Evolutionary conservation across 1,140 invertebrate genomes (phyloP).

Genomic region (Rhynchophorus ferrugineus): DNA sequence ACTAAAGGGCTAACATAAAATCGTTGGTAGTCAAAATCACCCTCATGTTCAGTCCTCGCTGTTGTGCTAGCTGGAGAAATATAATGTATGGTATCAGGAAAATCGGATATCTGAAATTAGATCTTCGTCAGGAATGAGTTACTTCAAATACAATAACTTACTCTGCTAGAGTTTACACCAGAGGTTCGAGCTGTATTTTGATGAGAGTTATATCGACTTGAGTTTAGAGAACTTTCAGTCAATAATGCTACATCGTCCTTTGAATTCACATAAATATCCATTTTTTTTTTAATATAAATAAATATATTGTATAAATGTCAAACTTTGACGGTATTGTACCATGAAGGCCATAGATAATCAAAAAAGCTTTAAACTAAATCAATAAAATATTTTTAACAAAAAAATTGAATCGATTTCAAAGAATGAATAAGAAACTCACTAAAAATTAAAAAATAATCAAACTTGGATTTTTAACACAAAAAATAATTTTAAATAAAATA

Average conservation of each 20-base stretch:
- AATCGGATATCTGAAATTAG: slow-evolving; percentile 1
- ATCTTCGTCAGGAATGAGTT: not conserved
- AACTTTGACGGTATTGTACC: too few species aligned
- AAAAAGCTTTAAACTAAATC: too few species aligned
- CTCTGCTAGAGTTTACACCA: not conserved
- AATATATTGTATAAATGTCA: too few species aligned
- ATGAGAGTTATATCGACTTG: not conserved
- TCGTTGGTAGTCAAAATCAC: slow-evolving; percentile 26
- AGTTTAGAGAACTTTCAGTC: slow-evolving; percentile 13
- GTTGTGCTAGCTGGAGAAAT: slow-evolving; percentile 28
- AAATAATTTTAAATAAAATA: too few species aligned
- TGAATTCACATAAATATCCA: slow-evolving; percentile 7
- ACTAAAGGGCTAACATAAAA: slow-evolving; percentile 13
- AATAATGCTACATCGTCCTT: slow-evolving; percentile 11
- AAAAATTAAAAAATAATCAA: too few species aligned
- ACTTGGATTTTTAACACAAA: too few species aligned
- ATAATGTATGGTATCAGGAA: slow-evolving; percentile 28
- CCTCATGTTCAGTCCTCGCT: slow-evolving; percentile 24
- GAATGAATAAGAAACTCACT: too few species aligned
- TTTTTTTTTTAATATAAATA: too few species aligned
- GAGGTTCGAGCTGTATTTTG: not conserved
- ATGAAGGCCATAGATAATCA: too few species aligned
- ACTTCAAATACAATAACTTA: slow-evolving; percentile 5
- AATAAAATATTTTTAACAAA: too few species aligned
- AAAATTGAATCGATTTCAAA: too few species aligned